Conservation (phyloP, 2,113 vertebrate genomes). For the Pica pica region DNA sequence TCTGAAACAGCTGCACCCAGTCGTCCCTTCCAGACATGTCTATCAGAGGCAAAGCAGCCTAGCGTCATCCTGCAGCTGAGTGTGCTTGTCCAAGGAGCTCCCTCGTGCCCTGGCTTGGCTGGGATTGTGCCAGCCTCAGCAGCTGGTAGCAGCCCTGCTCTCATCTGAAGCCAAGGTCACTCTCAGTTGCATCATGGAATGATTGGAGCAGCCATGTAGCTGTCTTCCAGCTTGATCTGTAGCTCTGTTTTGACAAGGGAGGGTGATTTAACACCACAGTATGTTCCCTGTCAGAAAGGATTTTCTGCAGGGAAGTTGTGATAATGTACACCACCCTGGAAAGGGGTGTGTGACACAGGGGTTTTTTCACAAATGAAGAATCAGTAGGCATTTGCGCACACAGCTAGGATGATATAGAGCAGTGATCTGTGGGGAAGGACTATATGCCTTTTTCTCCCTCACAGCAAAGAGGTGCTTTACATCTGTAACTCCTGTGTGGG, state of each 20-base stretch:
- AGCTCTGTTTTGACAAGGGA: neutral
- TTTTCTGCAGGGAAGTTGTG: neutral
- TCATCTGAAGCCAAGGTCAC: neutral
- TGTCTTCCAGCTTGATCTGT: neutral
- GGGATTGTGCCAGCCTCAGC: neutral
- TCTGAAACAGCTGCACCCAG: fast-evolving
- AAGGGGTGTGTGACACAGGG: fast-evolving
- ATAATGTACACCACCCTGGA: neutral
- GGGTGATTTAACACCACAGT: neutral
- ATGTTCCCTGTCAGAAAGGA: neutral
- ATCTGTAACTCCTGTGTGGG: neutral
- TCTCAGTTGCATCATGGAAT: neutral
- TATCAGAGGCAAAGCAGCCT: neutral
- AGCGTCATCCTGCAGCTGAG: neutral
- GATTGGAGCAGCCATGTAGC: fast-evolving
- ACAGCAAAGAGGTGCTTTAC: neutral
- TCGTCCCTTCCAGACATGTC: fast-evolving
- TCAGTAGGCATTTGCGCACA: neutral
- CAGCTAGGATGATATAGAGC: neutral
- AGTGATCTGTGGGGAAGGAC: neutral
- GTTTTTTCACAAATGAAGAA: neutral
- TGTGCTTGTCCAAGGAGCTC: neutral
- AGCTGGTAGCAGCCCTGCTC: neutral
- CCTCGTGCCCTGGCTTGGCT: neutral
- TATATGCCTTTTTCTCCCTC: neutral